A percentile compares a stretch with the other conserved stretches of the same genome.
Evolutionary conservation across 2,888 invertebrate genomes (phyloP).

Genomic region (Dugesia japonica): DNA sequence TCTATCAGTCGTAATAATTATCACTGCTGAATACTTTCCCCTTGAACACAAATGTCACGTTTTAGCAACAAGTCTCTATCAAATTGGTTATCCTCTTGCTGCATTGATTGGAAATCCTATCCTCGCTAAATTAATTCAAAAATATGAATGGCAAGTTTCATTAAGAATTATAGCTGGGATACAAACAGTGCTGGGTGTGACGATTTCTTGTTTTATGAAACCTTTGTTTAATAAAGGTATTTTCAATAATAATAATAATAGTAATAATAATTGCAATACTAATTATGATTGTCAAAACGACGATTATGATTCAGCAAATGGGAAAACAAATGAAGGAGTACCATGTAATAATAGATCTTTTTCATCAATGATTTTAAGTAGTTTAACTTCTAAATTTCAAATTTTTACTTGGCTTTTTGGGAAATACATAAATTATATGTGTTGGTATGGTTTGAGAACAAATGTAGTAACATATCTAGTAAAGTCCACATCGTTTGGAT

Average conservation of each 20-base stretch:
- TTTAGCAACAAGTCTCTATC: constrained; percentile 27
- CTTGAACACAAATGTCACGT: constrained; percentile 21
- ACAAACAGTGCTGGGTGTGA: not conserved
- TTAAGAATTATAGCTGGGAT: constrained; percentile 21
- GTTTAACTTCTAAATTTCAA: not conserved
- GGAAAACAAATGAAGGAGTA: not conserved
- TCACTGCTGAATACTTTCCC: constrained; percentile 27
- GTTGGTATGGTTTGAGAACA: constrained; percentile 29
- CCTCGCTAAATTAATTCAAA: constrained; percentile 4
- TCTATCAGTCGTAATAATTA: constrained; percentile 5
- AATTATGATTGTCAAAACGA: too few species aligned
- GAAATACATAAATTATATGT: constrained; percentile 28
- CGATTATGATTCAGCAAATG: not conserved
- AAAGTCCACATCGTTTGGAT: not conserved
- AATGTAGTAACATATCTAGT: constrained; percentile 26
- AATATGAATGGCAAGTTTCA: constrained; percentile 23
- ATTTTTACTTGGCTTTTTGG: constrained; percentile 28
- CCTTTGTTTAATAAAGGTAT: not conserved
- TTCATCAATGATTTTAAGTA: not conserved
- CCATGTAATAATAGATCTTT: not conserved
- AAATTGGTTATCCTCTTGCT: constrained; percentile 29
- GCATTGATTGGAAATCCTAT: constrained; percentile 22
- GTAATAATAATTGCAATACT: too few species aligned
- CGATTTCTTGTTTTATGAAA: constrained; percentile 17
- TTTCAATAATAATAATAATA: not conserved